Conservation (phyloP, 1,140 invertebrate genomes). For the Drosophila leontia region DNA sequence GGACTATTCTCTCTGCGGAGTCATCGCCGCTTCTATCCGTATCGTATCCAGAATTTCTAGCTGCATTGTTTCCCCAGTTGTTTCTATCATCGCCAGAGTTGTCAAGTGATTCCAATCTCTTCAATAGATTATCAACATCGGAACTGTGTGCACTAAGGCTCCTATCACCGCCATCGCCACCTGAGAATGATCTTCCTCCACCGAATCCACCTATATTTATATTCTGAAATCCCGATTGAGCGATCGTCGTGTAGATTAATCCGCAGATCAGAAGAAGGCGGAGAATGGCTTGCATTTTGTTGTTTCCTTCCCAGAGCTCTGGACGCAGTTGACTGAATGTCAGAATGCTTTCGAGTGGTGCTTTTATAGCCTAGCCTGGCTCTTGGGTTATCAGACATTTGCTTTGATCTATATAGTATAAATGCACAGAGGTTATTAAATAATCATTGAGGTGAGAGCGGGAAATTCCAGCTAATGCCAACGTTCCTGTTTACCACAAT, state of each 20-base stretch:
- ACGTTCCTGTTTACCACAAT: slow-evolving; percentile 14
- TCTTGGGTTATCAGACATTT: slow-evolving; percentile 35
- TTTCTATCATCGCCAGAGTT: slow-evolving; percentile 6
- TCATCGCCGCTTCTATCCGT: not conserved
- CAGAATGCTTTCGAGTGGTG: not conserved
- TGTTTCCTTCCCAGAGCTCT: slow-evolving; percentile 8
- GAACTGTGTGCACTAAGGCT: slow-evolving; percentile 10
- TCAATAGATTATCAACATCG: slow-evolving; percentile 18
- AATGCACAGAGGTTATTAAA: slow-evolving; percentile 1
- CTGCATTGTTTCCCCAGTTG: slow-evolving; percentile 11
- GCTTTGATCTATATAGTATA: slow-evolving; percentile 2
- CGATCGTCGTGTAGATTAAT: slow-evolving; percentile 21
- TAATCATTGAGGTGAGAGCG: slow-evolving; percentile 20
- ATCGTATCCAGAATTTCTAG: slow-evolving; percentile 7
- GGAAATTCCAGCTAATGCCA: slow-evolving; percentile 24
- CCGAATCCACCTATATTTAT: slow-evolving; percentile 20
- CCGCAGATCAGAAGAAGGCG: slow-evolving; percentile 30
- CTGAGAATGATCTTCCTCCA: not conserved
- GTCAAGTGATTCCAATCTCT: slow-evolving; percentile 20
- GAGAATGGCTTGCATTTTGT: slow-evolving; percentile 32
- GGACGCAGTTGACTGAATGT: slow-evolving; percentile 32
- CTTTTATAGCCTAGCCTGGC: slow-evolving; percentile 36
- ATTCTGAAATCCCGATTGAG: slow-evolving; percentile 15
- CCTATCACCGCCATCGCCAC: not conserved
- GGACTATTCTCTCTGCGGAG: not conserved